Evolutionary conservation across 2,113 vertebrate species (phyloP).

Genomic region (Microcebus griseorufus): DNA sequence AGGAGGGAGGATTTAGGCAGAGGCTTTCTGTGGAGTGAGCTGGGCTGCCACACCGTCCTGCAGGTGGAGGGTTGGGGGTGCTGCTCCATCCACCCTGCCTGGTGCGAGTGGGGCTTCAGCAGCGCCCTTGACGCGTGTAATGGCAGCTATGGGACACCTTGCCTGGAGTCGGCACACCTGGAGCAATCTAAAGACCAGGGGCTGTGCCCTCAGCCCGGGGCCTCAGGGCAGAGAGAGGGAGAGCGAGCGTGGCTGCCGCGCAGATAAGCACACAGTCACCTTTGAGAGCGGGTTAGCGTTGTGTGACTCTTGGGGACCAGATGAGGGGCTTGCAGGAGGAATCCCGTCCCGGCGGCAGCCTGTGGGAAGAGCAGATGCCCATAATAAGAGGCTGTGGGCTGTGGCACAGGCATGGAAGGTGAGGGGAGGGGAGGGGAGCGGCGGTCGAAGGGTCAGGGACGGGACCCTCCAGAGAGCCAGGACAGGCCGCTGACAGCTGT

Average conservation of each 20-base stretch:
- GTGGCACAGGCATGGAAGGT: background rate
- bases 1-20: background rate
- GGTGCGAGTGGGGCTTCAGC: background rate
- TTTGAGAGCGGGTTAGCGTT: background rate
- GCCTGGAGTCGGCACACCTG: too few relatives aligned
- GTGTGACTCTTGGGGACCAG: background rate
- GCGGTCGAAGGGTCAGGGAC: background rate
- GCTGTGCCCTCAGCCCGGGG: background rate
- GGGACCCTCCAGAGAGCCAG: background rate
- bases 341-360: background rate
- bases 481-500: background rate
- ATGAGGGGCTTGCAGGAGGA: background rate
- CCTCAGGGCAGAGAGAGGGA: background rate
- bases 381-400: background rate
- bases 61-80: background rate
- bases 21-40: background rate
- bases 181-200: background rate
- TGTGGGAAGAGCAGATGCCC: background rate
- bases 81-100: background rate
- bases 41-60: background rate
- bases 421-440: too few relatives aligned
- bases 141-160: background rate
- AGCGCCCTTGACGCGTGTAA: background rate
- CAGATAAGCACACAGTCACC: background rate
- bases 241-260: background rate